Percentiles rank a stretch among this genome's conserved stretches.
Conservation (phyloP, 2,113 vertebrate genomes). For the Hydropotes inermis region DNA sequence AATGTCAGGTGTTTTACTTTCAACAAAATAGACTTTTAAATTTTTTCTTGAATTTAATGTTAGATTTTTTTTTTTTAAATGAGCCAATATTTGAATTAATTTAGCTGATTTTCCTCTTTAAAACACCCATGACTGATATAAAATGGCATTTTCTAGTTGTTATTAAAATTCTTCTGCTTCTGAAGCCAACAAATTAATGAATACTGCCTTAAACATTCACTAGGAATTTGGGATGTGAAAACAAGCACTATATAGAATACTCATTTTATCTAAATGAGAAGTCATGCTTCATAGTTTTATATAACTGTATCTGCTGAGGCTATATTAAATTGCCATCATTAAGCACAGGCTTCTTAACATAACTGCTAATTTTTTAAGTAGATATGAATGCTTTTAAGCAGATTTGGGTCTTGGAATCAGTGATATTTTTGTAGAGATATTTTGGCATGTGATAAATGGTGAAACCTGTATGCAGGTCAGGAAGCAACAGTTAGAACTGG, state of each 20-base stretch:
- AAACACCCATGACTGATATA: not conserved
- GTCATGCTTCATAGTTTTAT: not conserved
- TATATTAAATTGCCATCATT: not conserved
- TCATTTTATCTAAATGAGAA: not conserved
- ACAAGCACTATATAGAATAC: not conserved
- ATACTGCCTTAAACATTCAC: not conserved
- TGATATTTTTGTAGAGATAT: not conserved
- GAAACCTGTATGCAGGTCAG: not conserved
- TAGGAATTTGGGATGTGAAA: not conserved
- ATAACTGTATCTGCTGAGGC: not conserved
- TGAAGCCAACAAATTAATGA: not conserved
- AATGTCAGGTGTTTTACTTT: not conserved
- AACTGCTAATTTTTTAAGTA: not conserved
- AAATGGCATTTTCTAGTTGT: not conserved
- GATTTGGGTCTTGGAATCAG: not conserved
- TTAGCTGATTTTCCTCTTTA: not conserved
- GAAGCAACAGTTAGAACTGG: not conserved
- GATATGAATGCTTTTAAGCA: not conserved
- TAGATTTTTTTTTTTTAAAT: fast-evolving
- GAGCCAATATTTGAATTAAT: not conserved
- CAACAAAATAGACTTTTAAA: not conserved
- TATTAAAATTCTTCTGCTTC: not conserved
- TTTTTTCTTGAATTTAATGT: not conserved
- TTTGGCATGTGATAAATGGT: not conserved
- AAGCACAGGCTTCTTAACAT: not conserved